phyloP scores from a whole-genome alignment of 2,113 vertebrate genomes.

The Machaerirhynchus nigripectus region DNA sequence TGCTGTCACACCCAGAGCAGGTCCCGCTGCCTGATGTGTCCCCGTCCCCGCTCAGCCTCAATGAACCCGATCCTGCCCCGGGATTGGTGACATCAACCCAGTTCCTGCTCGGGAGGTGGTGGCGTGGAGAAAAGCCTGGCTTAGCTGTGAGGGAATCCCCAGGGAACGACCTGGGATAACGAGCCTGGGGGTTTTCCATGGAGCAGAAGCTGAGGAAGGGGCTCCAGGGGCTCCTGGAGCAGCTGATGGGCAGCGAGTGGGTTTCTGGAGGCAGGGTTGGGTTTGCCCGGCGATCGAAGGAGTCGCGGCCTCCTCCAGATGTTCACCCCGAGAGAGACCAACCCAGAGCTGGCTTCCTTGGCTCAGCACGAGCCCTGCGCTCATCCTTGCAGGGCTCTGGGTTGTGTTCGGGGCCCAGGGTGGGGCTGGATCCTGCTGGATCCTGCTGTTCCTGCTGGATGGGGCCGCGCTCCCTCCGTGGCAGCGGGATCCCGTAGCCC shows the following conservation, averaged over 20 bases:
- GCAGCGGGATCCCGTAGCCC: background rate
- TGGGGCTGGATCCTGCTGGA: background rate
- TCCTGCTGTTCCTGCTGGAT: background rate
- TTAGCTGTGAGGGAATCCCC: fast-evolving
- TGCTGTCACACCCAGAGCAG: background rate
- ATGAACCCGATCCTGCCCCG: fast-evolving
- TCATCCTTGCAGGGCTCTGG: background rate
- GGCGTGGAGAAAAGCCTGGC: background rate
- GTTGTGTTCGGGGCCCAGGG: background rate
- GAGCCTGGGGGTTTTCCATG: fast-evolving
- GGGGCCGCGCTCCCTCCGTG: background rate
- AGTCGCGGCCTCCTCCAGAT: background rate
- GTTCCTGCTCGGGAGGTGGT: fast-evolving
- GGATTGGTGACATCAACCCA: fast-evolving
- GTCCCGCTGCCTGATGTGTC: fast-evolving
- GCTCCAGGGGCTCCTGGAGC: no score
- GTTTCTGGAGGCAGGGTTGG: fast-evolving
- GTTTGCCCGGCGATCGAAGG: background rate
- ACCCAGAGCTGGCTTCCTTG: background rate
- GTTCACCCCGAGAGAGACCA: background rate
- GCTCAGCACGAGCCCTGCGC: background rate
- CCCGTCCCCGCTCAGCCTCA: background rate
- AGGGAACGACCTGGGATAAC: fast-evolving
- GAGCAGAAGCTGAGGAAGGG: fast-evolving
- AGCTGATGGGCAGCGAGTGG: fast-evolving